Evolutionary conservation across 2,888 invertebrate species (phyloP), one percentile per base, ranked within the genome.

Genomic region (Microctonus aethiopoides): DNA sequence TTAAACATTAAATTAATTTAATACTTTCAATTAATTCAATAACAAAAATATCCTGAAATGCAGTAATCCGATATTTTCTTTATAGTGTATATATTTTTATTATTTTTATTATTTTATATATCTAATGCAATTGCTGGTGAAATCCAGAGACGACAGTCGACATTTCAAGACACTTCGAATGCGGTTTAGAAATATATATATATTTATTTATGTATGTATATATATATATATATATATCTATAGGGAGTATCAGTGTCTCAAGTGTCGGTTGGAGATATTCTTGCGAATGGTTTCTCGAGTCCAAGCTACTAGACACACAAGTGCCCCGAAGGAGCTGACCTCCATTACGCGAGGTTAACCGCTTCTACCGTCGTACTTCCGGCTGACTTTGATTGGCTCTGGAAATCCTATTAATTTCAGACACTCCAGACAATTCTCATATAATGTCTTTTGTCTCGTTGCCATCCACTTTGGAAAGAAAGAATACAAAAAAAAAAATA

Each of bases 291-390:
- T 79, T 78, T 76, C 79, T 74, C 77, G 78, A 79, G 81, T 80
- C 81, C 80, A 75, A 80, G 78, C 75, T 77, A 63, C n/a, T n/a
- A n/a, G 71, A 73, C 67, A 56, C 70, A 71, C 16, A 32, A 29
- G 59, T 64, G 75, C 82, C 83, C 84, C 84, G 78, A 78, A 82
- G 85, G 83, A 83, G 80, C 79, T 81, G 80, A 83, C 81, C 81
- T 81, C 85, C 81, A 85, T 85, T 85, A 84, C 84, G 82, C 78
- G 81, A 80, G 85, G 85, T 85, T 85, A 85, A 85, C 84, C 85
- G 80, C 84, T 79, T 59, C 78, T 76, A 79, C 79, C 83, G 80
- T 81, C 80, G 80, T 83, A 81, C 83, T 84, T 83, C 79, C 77
- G 74, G 74, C 75, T 77, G 81, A 85, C 84, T 85, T 85, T 85